Base-by-base conservation (phyloP, 1,140 invertebrate genomes). In the Lasioglossum baleicum region DNA sequence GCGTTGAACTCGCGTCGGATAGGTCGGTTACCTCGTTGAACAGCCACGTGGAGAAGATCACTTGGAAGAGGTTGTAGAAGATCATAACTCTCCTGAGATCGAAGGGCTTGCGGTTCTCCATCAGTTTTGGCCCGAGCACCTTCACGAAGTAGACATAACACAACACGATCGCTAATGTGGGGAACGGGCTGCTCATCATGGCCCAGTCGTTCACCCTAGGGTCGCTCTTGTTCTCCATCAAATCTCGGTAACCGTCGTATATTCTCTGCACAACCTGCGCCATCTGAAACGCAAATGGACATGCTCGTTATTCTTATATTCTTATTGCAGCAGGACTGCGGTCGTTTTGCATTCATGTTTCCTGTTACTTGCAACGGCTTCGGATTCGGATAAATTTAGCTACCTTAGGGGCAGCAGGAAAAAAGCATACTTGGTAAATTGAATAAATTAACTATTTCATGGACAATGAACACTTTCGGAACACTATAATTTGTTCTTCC, bases 81-180 rank as follows among this genome's bases (percentile, higher is more conserved):
- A 98, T 96, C 92, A 99, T 95, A 65, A 96, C 84, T 89, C 94
- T 95, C 86, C 96, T 95, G 44, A 99, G 94, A 88, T 97, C 94
- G 86, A 97, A 97, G 11, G 98, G 96, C 94, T 97, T 96, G 89
- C 97, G 95, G 92, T 98, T 96, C 93, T 97, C 96, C 98, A 99
- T 99, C 71, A 97, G 92, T 89, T 94, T 95, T 44, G 97, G 98
- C 10, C 98, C 98, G 80, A 97, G 81, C 69, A 96, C 94, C 94
- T 97, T 97, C 81, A 97, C 96, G 88, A 96, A 94, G 90, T 95
- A 96, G 40, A 96, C 95, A 89, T 97, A 97, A 72, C 93, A 94
- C 81, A 97, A 88, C 91, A 96, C 97, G 86, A 97, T 95, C 61
- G 94, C 88, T 79, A 97, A 90, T 56, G 97, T 98, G 51, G 97